These are phyloP conservation scores for Pygoscelis adeliae DNA, from an alignment of 2,113 vertebrate species.

Conservation along the genomic window DNA sequence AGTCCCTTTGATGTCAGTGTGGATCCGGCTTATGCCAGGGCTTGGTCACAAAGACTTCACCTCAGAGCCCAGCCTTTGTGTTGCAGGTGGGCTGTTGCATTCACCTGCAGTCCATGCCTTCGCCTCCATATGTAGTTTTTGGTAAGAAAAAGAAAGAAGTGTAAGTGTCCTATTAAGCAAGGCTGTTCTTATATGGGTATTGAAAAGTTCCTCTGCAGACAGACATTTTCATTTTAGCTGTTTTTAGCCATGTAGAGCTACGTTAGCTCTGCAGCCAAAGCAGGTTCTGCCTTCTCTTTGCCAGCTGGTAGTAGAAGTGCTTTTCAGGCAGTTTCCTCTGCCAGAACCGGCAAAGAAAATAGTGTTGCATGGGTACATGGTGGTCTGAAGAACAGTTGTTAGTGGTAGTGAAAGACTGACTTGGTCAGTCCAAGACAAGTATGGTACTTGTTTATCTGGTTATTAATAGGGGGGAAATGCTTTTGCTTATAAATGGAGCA, in stretches of 20 bases:
- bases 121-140: neutral
- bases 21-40: neutral
- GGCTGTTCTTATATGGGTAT: neutral
- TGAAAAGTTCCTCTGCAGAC: neutral
- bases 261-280: neutral
- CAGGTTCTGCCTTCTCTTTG: neutral
- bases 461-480: neutral
- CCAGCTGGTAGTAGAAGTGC: neutral
- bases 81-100: neutral
- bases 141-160: too few species aligned
- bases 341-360: neutral
- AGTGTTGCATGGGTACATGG: neutral
- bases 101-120: neutral
- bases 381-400: neutral
- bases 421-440: neutral
- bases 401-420: neutral
- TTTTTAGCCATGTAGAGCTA: neutral
- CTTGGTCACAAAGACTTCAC: neutral
- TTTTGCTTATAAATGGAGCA: neutral
- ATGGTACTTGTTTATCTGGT: neutral
- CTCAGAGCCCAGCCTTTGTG: neutral
- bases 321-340: neutral
- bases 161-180: neutral
- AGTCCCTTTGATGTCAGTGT: neutral
- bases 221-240: neutral